Evolutionary conservation across 2,113 vertebrate species (phyloP).

Genomic region (Forbesichthys agassizii): DNA sequence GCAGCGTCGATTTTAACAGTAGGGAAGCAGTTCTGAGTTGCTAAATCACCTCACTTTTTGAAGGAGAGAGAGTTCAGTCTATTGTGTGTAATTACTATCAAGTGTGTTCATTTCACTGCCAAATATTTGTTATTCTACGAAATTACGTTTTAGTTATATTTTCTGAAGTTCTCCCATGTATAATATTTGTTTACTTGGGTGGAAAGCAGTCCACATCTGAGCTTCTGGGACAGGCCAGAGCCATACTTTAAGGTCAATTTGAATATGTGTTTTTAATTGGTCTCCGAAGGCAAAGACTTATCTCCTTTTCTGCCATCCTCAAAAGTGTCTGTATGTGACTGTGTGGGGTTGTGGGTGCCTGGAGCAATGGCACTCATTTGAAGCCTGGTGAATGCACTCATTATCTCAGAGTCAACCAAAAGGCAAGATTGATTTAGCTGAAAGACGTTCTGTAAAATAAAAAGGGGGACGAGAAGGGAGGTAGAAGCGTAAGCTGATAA

Average conservation of each 20-base stretch:
- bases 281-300: slow-evolving; percentile 58
- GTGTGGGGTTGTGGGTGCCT: slow-evolving; percentile 40
- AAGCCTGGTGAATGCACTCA: slow-evolving; percentile 57
- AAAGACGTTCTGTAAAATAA: slow-evolving; percentile 31
- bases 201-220: background rate
- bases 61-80: slow-evolving; percentile 14
- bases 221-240: slow-evolving; percentile 18
- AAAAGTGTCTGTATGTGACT: slow-evolving; percentile 60
- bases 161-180: slow-evolving; percentile 7
- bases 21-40: no score
- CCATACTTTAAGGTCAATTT: slow-evolving; percentile 58
- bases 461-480: slow-evolving; percentile 2
- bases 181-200: slow-evolving; percentile 44
- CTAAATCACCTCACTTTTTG: slow-evolving; percentile 26
- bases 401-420: slow-evolving; percentile 55
- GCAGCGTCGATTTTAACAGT: no score
- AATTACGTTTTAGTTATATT: slow-evolving; percentile 17
- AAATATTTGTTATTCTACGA: slow-evolving; percentile 16
- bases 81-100: slow-evolving; percentile 42
- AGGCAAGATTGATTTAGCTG: slow-evolving; percentile 66
- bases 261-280: slow-evolving; percentile 74
- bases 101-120: background rate
- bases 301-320: slow-evolving; percentile 42
- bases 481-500: slow-evolving; percentile 38
- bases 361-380: slow-evolving; percentile 59